These are phyloP conservation scores for Sitta carolinensis DNA, from an alignment of 2,797 vertebrate genomes.

Conservation along the genomic window DNA sequence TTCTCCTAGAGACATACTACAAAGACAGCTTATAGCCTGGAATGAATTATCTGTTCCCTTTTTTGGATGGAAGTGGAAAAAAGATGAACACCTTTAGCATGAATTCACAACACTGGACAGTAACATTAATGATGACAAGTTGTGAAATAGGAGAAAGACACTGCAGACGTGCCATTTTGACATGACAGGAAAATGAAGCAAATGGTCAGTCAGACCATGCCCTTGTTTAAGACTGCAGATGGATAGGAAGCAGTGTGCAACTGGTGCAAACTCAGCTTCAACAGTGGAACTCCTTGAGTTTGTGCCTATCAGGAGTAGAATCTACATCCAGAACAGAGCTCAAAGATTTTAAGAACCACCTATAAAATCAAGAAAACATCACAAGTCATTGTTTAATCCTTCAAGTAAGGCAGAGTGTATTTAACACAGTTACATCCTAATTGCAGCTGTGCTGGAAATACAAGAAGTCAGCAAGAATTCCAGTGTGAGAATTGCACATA, in stretches of 20 bases:
- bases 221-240: background rate
- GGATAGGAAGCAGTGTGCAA: background rate
- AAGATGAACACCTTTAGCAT: background rate
- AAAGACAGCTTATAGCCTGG: background rate
- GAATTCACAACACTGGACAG: background rate
- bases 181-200: background rate
- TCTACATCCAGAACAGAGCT: background rate
- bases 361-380: background rate
- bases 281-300: background rate
- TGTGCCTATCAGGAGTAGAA: background rate
- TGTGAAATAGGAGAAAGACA: background rate
- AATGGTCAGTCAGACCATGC: background rate
- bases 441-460: background rate
- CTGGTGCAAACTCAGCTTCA: background rate
- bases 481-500: slow-evolving; percentile 32
- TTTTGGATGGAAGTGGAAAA: background rate
- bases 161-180: background rate
- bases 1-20: background rate
- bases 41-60: background rate
- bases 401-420: background rate
- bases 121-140: background rate
- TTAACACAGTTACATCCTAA: background rate
- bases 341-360: background rate
- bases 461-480: slow-evolving; percentile 21
- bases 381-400: background rate